These are phyloP conservation scores for Bombus sylvicola DNA, from an alignment of 1,140 invertebrate species.

Conservation along the genomic window DNA sequence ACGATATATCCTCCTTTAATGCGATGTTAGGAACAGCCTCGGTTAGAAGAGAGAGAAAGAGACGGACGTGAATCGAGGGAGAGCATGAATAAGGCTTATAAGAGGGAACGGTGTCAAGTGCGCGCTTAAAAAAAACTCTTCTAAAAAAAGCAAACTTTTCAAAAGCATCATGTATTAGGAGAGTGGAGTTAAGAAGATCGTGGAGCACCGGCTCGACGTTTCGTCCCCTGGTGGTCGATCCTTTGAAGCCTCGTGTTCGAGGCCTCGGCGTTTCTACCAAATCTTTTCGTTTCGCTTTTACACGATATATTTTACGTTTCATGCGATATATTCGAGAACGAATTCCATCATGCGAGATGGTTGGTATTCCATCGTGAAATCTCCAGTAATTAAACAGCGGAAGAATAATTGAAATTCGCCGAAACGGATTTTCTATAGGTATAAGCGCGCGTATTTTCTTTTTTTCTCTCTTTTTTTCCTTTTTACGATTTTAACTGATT, in stretches of 20 bases:
- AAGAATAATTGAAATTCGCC: background rate
- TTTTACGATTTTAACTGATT: background rate
- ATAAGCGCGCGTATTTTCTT: background rate
- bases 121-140: constrained; percentile 46
- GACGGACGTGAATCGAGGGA: background rate
- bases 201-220: constrained; percentile 33
- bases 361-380: background rate
- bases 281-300: background rate
- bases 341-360: background rate
- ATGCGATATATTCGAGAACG: background rate
- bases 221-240: constrained; percentile 22
- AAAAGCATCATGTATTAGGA: constrained; percentile 49
- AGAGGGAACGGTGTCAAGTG: constrained; percentile 51
- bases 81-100: constrained; percentile 27
- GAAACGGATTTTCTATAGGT: background rate
- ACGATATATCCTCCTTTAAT: constrained; percentile 42
- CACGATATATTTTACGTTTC: background rate
- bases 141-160: constrained; percentile 54
- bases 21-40: constrained; percentile 23
- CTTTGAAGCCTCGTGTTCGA: constrained; percentile 19
- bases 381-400: background rate
- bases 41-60: background rate
- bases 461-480: background rate
- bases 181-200: constrained; percentile 44
- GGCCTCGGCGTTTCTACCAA: background rate